Base-by-base conservation (phyloP, 23 tunicate species). In the Aplidium turbinatum region DNA sequence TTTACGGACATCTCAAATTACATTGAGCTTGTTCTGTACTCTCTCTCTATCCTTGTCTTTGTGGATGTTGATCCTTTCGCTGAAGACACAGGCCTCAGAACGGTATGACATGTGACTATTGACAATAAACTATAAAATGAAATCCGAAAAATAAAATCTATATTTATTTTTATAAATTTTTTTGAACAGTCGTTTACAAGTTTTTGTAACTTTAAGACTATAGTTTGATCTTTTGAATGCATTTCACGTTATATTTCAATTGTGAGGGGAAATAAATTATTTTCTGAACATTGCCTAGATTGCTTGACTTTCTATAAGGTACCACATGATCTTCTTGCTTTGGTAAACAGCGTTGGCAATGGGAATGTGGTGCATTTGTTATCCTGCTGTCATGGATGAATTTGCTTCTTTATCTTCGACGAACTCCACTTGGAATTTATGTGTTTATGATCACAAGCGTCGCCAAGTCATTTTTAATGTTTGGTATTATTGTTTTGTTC, bases 301-400 rank as follows among this genome's bases (percentile, higher is more conserved):
- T n/a, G n/a, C n/a, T n/a, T n/a, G n/a, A n/a, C n/a, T n/a, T n/a
- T n/a, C n/a, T n/a, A n/a, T n/a, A n/a, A n/a, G n/a, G n/a, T n/a
- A n/a, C n/a, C n/a, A n/a, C n/a, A n/a, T n/a, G n/a, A n/a, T n/a
- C n/a, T n/a, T n/a, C n/a, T n/a, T n/a, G n/a, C n/a, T n/a, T n/a
- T n/a, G n/a, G n/a, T 60, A 6, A 4, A 35, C 52, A 81, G 87
- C 36, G 34, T 46, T 81, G 78, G 87, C 87, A 81, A 51, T 81
- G 87, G 87, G 79, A 81, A 72, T 46, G 73, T 62, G 68, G 77
- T 0, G 72, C 87, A 0, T 81, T 81, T 72, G 73, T 62, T 13
- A 57, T 81, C 21, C 38, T 81, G 18, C 35, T 81, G 33, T 46
- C 73, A 28, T 81, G 87, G 87, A 42, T 81, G 18, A 81, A 81